Conservation (phyloP, 2,797 vertebrate species). For the Pipistrellus kuhlii region DNA sequence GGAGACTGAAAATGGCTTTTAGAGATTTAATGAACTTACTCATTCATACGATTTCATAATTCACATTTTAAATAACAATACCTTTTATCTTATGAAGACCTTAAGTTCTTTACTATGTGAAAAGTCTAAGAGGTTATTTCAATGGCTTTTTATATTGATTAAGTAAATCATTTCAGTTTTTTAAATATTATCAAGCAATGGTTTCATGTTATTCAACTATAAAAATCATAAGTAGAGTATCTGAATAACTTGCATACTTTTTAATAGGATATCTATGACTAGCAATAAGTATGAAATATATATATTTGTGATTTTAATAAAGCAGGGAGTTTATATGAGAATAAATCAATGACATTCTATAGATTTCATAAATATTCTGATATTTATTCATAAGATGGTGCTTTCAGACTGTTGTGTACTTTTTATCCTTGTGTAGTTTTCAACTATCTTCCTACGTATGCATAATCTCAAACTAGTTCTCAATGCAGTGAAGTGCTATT, state of each 20-base stretch:
- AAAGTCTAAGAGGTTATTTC: not conserved
- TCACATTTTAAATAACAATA: not conserved
- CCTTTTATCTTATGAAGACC: not conserved
- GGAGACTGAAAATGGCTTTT: not conserved
- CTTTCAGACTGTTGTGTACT: not conserved
- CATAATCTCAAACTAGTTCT: not conserved
- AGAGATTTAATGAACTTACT: not conserved
- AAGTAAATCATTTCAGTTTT: slow-evolving; percentile 33
- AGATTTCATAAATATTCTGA: slow-evolving; percentile 8
- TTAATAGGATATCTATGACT: not conserved
- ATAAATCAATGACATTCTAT: not conserved
- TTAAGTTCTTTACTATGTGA: not conserved
- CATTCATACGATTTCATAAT: not conserved
- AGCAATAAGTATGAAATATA: not conserved
- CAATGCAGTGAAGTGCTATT: not conserved
- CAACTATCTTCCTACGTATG: not conserved
- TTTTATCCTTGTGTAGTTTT: not conserved
- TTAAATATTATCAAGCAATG: not conserved
- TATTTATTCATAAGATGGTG: slow-evolving; percentile 18
- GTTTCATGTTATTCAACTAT: not conserved
- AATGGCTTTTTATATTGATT: not conserved
- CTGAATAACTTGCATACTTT: not conserved
- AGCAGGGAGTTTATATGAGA: not conserved
- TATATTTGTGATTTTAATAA: not conserved
- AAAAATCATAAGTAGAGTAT: not conserved